These are phyloP conservation scores for Planiliza haematocheilus DNA, from an alignment of 2,113 vertebrate species.

Conservation along the genomic window DNA sequence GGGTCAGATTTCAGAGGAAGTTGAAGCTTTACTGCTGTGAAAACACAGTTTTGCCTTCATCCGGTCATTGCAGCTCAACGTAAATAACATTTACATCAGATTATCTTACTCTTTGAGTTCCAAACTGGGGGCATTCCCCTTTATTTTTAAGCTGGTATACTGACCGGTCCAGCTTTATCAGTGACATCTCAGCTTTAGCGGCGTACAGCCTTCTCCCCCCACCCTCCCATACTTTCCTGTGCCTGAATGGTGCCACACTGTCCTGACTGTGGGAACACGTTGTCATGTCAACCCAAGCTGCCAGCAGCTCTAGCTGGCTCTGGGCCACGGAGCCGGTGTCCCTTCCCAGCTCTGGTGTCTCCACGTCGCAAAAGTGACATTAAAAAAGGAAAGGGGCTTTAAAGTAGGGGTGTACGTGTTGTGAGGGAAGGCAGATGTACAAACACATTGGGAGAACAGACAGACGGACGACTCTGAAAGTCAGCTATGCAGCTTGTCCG, in stretches of 20 bases:
- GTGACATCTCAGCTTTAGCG: not conserved
- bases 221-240: slow-evolving; percentile 32
- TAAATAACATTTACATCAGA: not conserved
- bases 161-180: not conserved
- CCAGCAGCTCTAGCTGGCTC: slow-evolving; percentile 40
- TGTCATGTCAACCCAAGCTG: slow-evolving; percentile 47
- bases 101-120: not conserved
- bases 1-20: slow-evolving; percentile 13
- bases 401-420: slow-evolving; percentile 25
- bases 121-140: not conserved
- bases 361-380: slow-evolving; percentile 11
- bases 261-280: slow-evolving; percentile 53
- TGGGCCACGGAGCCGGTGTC: slow-evolving; percentile 12
- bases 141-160: not conserved
- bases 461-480: slow-evolving; percentile 22
- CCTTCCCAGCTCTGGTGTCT: slow-evolving; percentile 40
- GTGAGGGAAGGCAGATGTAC: slow-evolving; percentile 43
- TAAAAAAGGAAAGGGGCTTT: slow-evolving; percentile 21
- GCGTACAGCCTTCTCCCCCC: slow-evolving; percentile 26
- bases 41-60: not conserved
- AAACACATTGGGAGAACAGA: slow-evolving; percentile 30
- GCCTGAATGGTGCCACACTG: slow-evolving; percentile 45
- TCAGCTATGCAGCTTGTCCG: slow-evolving; percentile 11
- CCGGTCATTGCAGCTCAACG: slow-evolving; percentile 5
- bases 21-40: not conserved